Conservation (phyloP, 2,113 vertebrate species). For the Semicossyphus pulcher region DNA sequence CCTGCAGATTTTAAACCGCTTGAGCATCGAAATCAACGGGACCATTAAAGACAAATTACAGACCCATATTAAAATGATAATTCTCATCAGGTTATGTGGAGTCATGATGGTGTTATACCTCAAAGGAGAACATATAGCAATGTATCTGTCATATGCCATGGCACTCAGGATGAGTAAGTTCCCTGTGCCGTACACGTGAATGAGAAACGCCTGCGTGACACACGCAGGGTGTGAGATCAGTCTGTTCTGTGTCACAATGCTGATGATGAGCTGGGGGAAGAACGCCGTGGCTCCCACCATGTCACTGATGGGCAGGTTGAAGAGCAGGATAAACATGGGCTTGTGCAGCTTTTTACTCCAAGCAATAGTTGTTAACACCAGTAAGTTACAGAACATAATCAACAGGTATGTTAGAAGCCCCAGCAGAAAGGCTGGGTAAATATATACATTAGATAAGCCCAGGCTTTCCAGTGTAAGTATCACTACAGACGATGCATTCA, state of each 20-base stretch:
- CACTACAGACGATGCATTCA: constrained; percentile 13
- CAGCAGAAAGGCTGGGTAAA: constrained; percentile 67
- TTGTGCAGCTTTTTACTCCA: constrained; percentile 66
- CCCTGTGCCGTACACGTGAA: constrained; percentile 67
- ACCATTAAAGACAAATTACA: constrained; percentile 2
- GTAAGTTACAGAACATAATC: constrained; percentile 64
- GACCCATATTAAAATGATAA: constrained; percentile 61
- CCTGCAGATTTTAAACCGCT: constrained; percentile 58
- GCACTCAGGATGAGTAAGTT: constrained; percentile 67
- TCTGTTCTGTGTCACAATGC: constrained; percentile 61
- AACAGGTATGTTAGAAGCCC: constrained; percentile 57
- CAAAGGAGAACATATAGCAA: constrained; percentile 76
- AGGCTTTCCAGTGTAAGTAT: constrained; percentile 53
- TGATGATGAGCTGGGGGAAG: constrained; percentile 67
- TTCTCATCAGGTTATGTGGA: constrained; percentile 39
- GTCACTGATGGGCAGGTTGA: constrained; percentile 75
- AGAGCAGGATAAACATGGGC: constrained; percentile 77
- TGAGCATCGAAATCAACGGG: constrained; percentile 17
- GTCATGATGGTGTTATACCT: constrained; percentile 72
- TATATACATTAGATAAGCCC: constrained; percentile 19
- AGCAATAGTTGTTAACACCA: constrained; percentile 61
- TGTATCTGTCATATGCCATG: constrained; percentile 79
- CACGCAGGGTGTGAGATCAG: constrained; percentile 66
- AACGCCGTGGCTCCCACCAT: constrained; percentile 70
- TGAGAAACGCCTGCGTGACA: constrained; percentile 63